Conservation (phyloP, 2,113 vertebrate genomes). For the Tinamus guttatus region DNA sequence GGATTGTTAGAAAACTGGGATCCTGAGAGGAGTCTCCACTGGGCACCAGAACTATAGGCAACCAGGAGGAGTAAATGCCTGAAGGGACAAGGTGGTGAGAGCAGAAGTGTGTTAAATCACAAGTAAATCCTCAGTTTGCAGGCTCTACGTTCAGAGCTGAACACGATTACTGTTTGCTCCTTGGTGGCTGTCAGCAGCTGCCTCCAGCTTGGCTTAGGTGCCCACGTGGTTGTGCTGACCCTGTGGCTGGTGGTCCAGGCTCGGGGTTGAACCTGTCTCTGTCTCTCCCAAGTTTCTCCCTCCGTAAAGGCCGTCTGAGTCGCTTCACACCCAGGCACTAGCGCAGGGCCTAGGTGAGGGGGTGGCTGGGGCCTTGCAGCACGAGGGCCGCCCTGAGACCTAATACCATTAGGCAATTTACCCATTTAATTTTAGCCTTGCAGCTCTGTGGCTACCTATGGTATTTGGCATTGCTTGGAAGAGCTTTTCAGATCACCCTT, state of each 20-base stretch:
- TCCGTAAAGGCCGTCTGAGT: background rate
- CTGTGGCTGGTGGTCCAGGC: background rate
- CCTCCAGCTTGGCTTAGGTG: background rate
- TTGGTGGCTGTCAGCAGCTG: background rate
- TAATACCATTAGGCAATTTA: background rate
- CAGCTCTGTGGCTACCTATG: background rate
- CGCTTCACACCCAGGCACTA: background rate
- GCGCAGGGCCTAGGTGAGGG: background rate
- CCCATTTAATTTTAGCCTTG: background rate
- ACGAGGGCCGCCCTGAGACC: background rate
- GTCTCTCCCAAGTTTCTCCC: background rate
- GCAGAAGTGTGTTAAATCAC: background rate
- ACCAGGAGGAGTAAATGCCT: background rate
- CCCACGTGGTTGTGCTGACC: background rate
- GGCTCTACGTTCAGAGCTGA: background rate
- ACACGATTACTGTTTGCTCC: background rate
- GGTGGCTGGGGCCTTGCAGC: background rate
- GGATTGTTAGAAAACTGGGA: background rate
- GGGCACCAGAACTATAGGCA: background rate
- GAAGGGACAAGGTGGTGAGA: background rate
- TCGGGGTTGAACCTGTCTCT: background rate
- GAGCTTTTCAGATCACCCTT: background rate
- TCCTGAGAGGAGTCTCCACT: background rate
- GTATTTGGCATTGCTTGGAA: background rate
- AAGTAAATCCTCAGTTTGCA: background rate